Conservation (phyloP, 2,113 vertebrate species). For the Salvelinus alpinus region DNA sequence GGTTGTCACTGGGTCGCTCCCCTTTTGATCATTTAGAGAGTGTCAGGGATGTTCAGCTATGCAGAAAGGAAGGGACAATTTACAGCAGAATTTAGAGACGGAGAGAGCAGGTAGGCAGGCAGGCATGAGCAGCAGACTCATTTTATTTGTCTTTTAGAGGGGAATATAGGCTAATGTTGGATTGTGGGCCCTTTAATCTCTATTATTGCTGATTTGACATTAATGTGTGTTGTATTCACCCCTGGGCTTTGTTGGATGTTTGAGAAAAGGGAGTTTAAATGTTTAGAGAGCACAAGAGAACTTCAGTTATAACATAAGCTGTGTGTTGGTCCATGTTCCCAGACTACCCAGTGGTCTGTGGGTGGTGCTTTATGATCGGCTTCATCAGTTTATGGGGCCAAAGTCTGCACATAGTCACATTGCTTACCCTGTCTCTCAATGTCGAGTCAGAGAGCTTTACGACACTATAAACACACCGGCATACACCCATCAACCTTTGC, state of each 20-base stretch:
- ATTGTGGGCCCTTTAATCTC: neutral
- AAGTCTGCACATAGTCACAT: constrained; percentile 55
- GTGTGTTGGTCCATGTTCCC: neutral
- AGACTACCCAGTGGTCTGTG: neutral
- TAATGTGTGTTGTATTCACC: neutral
- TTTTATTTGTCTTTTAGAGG: constrained; percentile 16
- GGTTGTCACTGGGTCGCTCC: constrained; percentile 30
- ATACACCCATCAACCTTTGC: neutral
- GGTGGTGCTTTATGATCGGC: neutral
- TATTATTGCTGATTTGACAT: neutral
- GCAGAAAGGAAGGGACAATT: constrained; percentile 58
- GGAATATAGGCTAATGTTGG: neutral
- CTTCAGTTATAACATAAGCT: neutral
- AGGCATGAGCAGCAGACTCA: constrained; percentile 24
- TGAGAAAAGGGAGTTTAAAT: neutral
- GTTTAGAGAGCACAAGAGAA: neutral
- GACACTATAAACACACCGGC: constrained; percentile 41
- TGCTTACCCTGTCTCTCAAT: neutral
- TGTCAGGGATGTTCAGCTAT: constrained; percentile 50
- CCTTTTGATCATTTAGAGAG: constrained; percentile 42
- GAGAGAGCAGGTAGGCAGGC: constrained; percentile 14
- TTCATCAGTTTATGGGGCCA: constrained; percentile 59
- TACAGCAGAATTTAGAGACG: constrained; percentile 46
- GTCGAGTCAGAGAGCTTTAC: constrained; percentile 53
- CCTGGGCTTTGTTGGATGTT: neutral